Base-by-base conservation (phyloP, 2,113 vertebrate genomes). In the Megaceryle torquata region DNA sequence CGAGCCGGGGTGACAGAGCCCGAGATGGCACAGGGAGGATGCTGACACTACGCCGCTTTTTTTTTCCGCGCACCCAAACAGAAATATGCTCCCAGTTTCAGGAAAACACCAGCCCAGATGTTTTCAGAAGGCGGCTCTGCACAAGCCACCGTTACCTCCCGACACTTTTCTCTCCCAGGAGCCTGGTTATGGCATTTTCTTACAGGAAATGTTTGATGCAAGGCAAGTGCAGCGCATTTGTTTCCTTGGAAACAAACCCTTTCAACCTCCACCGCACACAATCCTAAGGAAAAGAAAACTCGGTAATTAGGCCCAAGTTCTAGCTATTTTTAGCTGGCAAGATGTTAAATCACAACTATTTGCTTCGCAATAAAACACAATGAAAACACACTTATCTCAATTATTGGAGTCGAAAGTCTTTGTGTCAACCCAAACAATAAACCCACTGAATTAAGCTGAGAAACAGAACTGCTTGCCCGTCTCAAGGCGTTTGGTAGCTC, bases 241-340 rank as follows among this genome's bases (percentile, higher is more conserved):
- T 98, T 98, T 98, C 98, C 98, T 97, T 98, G 98, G 98, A 97
- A 98, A 98, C 98, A 98, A 97, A 97, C 96, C 96, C 91, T 96
- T 96, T 97, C 97, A 98, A 96, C 97, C 97, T 97, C 88, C 92
- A 41, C 43, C 50, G 11, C 94, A 93, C 93, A 95, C 89, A 64
- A 89, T 89, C 96, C 95, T 79, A 61, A 96, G 95, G 78, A 96
- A 94, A 87, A 90, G 95, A 86, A 96, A 97, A 97, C 91, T 95
- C 89, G 64, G 87, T 72, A 93, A 98, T 96, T 96, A 94, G 95
- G 82, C 67, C 81, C 84, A 80, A 92, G 96, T 95, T 90, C 93
- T 89, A 84, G 91, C 90, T 98, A 95, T 97, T 98, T 97, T 95
- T 96, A 98, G 94, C 13, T n/a, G 90, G 77, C 51, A 60, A 88